A percentile compares a stretch with the other conserved stretches of the same genome.
Evolutionary conservation across 1,140 invertebrate genomes (phyloP).

Genomic region (Drosophila takahashii): DNA sequence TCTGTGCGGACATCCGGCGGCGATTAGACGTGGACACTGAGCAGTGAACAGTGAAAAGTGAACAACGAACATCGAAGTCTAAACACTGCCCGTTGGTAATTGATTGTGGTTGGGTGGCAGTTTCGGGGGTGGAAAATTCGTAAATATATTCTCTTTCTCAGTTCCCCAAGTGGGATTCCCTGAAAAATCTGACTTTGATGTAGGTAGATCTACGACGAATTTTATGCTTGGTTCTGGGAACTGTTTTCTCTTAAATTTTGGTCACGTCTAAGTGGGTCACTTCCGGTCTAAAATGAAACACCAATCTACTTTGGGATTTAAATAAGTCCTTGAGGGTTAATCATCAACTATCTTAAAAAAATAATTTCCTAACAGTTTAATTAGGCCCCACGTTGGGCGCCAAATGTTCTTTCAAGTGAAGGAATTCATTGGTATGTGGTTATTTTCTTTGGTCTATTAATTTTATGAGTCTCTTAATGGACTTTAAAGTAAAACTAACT

Average conservation of each 20-base stretch:
- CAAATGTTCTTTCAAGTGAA: not conserved
- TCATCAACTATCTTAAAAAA: not conserved
- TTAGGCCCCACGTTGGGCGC: not conserved
- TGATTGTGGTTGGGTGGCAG: conserved; percentile 2
- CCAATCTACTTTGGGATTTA: not conserved
- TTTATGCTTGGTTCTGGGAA: not conserved
- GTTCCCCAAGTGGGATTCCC: not conserved
- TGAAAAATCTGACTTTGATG: conserved; percentile 3
- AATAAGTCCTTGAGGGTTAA: not conserved
- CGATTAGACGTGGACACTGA: conserved; percentile 60
- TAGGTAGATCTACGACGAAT: not conserved
- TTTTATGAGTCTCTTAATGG: too few relatives aligned
- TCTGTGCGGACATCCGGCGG: conserved; percentile 68
- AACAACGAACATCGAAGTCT: conserved; percentile 88
- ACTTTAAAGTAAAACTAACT: too few relatives aligned
- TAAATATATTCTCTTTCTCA: not conserved
- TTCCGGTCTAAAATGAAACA: too few relatives aligned
- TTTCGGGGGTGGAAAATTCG: not conserved
- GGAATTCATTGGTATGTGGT: not conserved
- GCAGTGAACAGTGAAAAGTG: conserved; percentile 32
- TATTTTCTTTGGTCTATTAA: not conserved
- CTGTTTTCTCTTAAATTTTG: not conserved
- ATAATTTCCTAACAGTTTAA: not conserved
- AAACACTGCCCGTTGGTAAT: conserved; percentile 94
- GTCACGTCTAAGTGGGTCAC: not conserved